Evolutionary conservation across 64 coral and sea anemone species (phyloP), one percentile per base, ranked within the genome.

Genomic region (Pocillopora verrucosa): DNA sequence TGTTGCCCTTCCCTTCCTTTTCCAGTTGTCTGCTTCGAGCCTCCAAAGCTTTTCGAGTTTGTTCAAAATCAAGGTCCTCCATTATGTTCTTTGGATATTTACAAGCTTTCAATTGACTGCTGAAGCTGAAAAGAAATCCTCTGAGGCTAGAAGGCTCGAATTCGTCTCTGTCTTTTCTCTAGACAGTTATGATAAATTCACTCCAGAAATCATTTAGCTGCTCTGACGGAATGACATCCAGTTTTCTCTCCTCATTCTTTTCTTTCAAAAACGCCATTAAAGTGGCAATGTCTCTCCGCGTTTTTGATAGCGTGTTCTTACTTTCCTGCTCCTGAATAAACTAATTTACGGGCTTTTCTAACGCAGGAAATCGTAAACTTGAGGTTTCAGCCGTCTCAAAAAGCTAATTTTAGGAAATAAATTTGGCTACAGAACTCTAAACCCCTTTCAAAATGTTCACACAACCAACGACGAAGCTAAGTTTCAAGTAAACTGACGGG

Each of bases 281-380:
- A 60, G 76, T 73, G 57, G 14, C 57, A 5, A 84, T 4, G 73
- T 85, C 89, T 37, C 76, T 75, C 16, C 36, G 58, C 17, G 80
- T 91, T 60, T 85, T 91, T 84, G 41, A 63, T 73, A 85, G 75
- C 67, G 85, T 87, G 76, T 87, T 76, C 76, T 87, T 72, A 26
- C 76, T 87, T 56, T 87, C 85, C 75, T 87, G 13, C 75, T 87
- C 4, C n/a, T n/a, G n/a, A n/a, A n/a, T n/a, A n/a, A n/a, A n/a
- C n/a, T n/a, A n/a, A n/a, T n/a, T 30, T 30, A 30, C 30, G 30
- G 30, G 30, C 30, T 30, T 30, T 30, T 30, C 30, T 30, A 30
- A 30, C 30, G 30, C 30, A 30, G 30, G 30, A 30, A 30, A 30
- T 30, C 30, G 30, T 30, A 30, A 30, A 30, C 30, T 30, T 30